Base-by-base conservation (phyloP, 30 jellyfish, hydroid and myxozoan species). In the Rhopilema esculentum region DNA sequence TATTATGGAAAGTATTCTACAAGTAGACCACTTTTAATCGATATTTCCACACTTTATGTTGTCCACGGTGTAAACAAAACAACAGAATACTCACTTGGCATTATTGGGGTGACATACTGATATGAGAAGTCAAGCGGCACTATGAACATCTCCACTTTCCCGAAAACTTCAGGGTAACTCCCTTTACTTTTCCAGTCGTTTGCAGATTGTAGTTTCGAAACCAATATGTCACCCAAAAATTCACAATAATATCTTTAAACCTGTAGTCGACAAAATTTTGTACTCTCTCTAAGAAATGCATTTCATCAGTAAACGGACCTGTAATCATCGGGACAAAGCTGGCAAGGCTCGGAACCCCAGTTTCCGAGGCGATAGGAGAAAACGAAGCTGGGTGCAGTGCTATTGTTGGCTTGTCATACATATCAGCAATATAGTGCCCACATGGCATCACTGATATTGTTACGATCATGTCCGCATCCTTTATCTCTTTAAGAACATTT, bases 21-120 rank as follows among this genome's bases (percentile, higher is more conserved):
- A n/a, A n/a, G n/a, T n/a, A n/a, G n/a, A n/a, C n/a, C n/a, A 29
- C 29, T 30, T 78, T 77, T 52, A 83, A 85, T 40, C 32, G 92
- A 85, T 68, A 70, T 31, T 16, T n/a, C n/a, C n/a, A n/a, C n/a
- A n/a, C n/a, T n/a, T n/a, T n/a, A n/a, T n/a, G n/a, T n/a, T n/a
- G n/a, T n/a, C n/a, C n/a, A n/a, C n/a, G n/a, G n/a, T n/a, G n/a
- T n/a, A n/a, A n/a, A n/a, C n/a, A n/a, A n/a, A n/a, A n/a, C n/a
- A n/a, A n/a, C n/a, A n/a, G n/a, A n/a, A 69, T 23, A 1, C n/a
- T n/a, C n/a, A n/a, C n/a, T n/a, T n/a, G n/a, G n/a, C n/a, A n/a
- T n/a, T n/a, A n/a, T n/a, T n/a, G 92, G 85, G 26, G 69, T 85
- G 49, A 72, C 82, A 70, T 33, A 83, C 49, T 83, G 85, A 27